Conservation (phyloP, 2,797 vertebrate species). For the Kryptopterus vitreolus region DNA sequence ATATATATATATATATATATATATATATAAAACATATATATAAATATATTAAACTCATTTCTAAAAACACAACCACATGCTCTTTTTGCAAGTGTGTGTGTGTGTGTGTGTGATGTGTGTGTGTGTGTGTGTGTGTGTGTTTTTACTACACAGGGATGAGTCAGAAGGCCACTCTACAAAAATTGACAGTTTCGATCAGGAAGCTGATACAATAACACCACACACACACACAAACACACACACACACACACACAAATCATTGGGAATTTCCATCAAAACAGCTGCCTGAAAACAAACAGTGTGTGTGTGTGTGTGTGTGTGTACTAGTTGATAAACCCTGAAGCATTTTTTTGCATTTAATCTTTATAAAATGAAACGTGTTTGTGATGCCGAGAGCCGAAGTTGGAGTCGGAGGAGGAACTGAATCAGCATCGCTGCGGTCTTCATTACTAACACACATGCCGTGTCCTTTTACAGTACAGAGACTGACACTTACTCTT, state of each 20-base stretch:
- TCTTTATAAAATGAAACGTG: too few species aligned
- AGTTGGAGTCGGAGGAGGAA: background rate
- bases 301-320: background rate
- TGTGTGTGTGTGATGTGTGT: conserved; percentile 18
- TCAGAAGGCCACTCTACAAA: conserved; percentile 48
- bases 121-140: conserved; percentile 28
- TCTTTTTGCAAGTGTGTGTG: conserved; percentile 21
- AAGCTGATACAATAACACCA: conserved; percentile 33
- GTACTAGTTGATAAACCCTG: background rate
- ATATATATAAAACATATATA: background rate
- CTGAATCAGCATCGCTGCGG: background rate
- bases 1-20: background rate
- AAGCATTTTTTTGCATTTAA: background rate
- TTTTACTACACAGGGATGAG: conserved; percentile 50
- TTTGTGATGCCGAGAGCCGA: background rate
- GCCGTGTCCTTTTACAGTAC: background rate
- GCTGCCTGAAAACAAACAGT: conserved; percentile 11
- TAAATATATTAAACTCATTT: conserved; percentile 10
- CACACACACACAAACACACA: conserved; percentile 19
- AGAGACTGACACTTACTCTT: background rate
- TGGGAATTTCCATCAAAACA: conserved; percentile 43
- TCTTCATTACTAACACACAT: background rate
- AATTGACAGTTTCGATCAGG: conserved; percentile 51
- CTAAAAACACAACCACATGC: conserved; percentile 6
- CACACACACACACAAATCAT: conserved; percentile 3